Percentiles rank a stretch among this genome's conserved stretches.
These are phyloP conservation scores for Enteromius paludinosus DNA, from an alignment of 2,797 vertebrate species.

Conservation along the genomic window DNA sequence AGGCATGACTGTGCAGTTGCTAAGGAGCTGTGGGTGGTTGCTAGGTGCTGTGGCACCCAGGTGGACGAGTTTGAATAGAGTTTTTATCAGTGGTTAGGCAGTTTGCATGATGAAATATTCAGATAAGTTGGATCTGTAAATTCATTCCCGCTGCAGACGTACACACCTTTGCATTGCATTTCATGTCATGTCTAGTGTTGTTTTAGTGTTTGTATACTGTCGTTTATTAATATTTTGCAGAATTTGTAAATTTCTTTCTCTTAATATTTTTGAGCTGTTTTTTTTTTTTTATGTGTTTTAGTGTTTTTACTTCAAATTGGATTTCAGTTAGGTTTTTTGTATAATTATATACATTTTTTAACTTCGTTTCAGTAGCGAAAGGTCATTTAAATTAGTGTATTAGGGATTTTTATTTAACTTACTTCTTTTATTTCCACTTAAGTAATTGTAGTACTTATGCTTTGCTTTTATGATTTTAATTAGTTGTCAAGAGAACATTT, in stretches of 20 bases:
- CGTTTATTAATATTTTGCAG: not conserved
- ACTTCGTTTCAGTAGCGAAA: not conserved
- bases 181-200: not conserved
- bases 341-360: not conserved
- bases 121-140: not conserved
- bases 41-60: not conserved
- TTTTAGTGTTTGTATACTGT: not conserved
- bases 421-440: not conserved
- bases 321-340: not conserved
- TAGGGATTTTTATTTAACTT: not conserved
- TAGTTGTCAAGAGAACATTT: not conserved
- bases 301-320: not conserved
- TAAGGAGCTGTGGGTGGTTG: constrained; percentile 3
- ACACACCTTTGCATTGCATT: not conserved
- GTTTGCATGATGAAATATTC: not conserved
- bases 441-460: not conserved
- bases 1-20: constrained; percentile 8
- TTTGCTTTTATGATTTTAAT: not conserved
- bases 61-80: not conserved
- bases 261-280: not conserved
- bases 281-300: not conserved
- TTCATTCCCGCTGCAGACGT: not conserved
- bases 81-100: not conserved
- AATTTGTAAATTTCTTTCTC: not conserved
- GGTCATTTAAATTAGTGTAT: too few species aligned